These are phyloP conservation scores for Eilema sororculum DNA, from an alignment of 2,888 invertebrate species.

Conservation along the genomic window DNA sequence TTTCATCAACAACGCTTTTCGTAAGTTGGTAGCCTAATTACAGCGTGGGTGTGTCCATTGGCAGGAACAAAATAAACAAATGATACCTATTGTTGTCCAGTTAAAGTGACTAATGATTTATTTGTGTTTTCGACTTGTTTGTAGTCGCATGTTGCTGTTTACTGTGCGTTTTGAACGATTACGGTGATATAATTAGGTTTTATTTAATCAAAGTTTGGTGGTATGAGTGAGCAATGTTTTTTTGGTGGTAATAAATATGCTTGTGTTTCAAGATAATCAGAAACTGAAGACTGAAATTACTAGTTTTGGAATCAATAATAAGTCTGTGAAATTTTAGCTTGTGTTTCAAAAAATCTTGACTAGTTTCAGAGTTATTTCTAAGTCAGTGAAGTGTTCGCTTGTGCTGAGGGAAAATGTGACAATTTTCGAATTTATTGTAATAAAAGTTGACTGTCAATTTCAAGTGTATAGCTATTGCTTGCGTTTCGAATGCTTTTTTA, in stretches of 20 bases:
- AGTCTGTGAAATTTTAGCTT: not conserved
- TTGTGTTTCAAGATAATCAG: not conserved
- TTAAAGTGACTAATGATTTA: slow-evolving; percentile 17
- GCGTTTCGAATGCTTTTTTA: too few relatives aligned
- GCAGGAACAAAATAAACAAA: slow-evolving; percentile 12
- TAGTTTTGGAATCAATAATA: not conserved
- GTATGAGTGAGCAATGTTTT: not conserved
- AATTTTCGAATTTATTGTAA: too few relatives aligned
- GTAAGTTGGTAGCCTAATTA: not conserved
- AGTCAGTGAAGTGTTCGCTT: not conserved
- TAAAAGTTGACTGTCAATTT: too few relatives aligned
- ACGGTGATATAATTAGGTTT: not conserved
- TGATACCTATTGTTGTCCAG: slow-evolving; percentile 2
- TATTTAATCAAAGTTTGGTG: not conserved
- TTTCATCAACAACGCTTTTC: not conserved
- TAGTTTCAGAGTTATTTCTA: not conserved
- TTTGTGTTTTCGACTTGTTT: not conserved
- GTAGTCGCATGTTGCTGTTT: not conserved
- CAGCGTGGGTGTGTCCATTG: not conserved
- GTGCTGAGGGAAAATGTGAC: too few relatives aligned
- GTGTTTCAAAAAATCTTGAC: not conserved
- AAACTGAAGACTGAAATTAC: too few relatives aligned
- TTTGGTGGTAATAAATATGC: not conserved
- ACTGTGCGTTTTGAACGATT: not conserved
- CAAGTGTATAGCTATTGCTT: not conserved